phyloP scores from a whole-genome alignment of 1,140 invertebrate species.

The Melanaphis sacchari region DNA sequence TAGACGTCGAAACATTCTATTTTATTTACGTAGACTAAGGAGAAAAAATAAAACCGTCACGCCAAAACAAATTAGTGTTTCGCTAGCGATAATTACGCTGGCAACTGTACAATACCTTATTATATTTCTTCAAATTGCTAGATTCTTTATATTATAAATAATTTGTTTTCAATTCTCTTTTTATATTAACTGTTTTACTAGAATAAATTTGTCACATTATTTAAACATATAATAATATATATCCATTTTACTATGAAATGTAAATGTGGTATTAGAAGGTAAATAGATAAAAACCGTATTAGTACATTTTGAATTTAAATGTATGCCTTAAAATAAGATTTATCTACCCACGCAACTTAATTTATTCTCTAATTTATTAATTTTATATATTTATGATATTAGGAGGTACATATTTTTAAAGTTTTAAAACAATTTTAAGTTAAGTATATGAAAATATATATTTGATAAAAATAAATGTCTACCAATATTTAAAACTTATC shows the following conservation, averaged over 20 bases:
- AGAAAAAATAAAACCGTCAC: constrained; percentile 43
- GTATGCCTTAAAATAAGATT: too few relatives aligned
- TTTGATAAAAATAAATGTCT: neutral
- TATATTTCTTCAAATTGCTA: neutral
- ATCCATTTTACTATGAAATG: neutral
- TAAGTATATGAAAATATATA: neutral
- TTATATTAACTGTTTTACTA: neutral
- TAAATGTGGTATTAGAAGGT: neutral
- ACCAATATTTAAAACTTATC: too few relatives aligned
- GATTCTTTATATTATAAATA: neutral
- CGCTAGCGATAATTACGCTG: neutral
- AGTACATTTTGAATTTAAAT: neutral
- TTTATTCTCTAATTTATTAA: neutral
- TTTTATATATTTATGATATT: neutral
- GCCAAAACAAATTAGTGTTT: constrained; percentile 43
- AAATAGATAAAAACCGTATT: neutral
- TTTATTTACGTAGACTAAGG: constrained; percentile 9
- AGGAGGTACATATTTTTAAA: too few relatives aligned
- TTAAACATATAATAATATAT: neutral
- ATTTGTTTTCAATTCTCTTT: neutral
- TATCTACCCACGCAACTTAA: neutral
- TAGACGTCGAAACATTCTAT: constrained; percentile 34
- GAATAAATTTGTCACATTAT: neutral
- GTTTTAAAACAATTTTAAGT: neutral
- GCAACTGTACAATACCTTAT: neutral